Base-by-base conservation (phyloP, 2,888 invertebrate species). In the Atethmia centrago region DNA sequence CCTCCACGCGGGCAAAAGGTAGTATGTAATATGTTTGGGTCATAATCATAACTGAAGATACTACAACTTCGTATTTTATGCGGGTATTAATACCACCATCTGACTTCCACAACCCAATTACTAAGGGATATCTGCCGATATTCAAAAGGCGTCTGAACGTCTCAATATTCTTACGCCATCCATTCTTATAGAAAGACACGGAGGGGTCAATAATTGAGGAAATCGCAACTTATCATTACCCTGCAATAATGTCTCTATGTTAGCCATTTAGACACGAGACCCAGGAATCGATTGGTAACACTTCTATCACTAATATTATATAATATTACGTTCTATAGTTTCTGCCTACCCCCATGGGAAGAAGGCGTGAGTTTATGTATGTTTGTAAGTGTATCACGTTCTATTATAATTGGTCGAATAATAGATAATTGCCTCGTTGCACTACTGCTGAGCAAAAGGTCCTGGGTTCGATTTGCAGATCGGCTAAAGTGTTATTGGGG, bases 71-170 rank as follows among this genome's bases (percentile, higher is more conserved):
- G 31, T 25, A 70, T 55, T 45, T 45, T 2, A 55, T 16, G 8
- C 8, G 21, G 16, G 19, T 21, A 36, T 3, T n/a, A n/a, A n/a
- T n/a, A 47, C 45, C 40, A 19, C 12, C 8, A 45, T 42, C 16
- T 36, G 16, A 8, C 21, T 55, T 36, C 21, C 25, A 0, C 25
- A 12, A 71, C 71, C 71, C 71, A 71, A 71, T 71, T 71, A 71
- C 45, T 36, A 4, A 55, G 8, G 55, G 45, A 16, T 45, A 36
- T 25, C 10, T 21, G 12, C 31, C 53, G 25, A 31, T 70, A 71
- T 71, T 71, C 45, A 10, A 47, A 45, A 36, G 25, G 45, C 25
- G 36, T 71, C 4, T 21, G 71, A 25, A 55, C 25, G 16, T 71
- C 45, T 45, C 53, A 8, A 55, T 10, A 25, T 42, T 55, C 25